These are phyloP conservation scores for Ophioninae sp. DNA, from an alignment of 2,888 invertebrate species.

Conservation along the genomic window DNA sequence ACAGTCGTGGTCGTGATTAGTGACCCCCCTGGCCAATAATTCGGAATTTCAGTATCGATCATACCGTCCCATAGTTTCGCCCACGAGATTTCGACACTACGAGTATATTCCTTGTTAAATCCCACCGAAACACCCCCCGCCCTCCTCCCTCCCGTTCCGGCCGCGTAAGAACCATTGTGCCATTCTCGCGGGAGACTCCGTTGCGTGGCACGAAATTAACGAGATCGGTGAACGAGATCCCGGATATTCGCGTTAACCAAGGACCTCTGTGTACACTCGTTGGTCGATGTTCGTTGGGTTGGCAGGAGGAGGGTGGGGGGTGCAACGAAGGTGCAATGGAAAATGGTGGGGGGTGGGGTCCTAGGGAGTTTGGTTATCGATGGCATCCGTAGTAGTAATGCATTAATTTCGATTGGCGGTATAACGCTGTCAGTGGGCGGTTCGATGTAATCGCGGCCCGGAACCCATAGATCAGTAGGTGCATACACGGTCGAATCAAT, in stretches of 20 bases:
- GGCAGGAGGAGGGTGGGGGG: not conserved
- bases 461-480: constrained; percentile 11
- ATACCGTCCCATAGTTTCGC: constrained; percentile 23
- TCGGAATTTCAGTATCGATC: constrained; percentile 53
- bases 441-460: constrained; percentile 57
- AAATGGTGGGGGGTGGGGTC: too few species aligned
- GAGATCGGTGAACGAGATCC: constrained; percentile 63
- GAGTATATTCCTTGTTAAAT: constrained; percentile 4
- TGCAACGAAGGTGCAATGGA: too few species aligned
- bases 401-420: constrained; percentile 47
- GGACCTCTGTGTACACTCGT: not conserved
- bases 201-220: constrained; percentile 61
- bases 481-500: not conserved
- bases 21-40: not conserved
- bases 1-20: not conserved
- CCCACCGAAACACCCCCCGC: too few species aligned
- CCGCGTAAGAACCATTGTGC: constrained; percentile 23
- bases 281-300: not conserved
- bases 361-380: constrained; percentile 18
- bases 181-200: constrained; percentile 35
- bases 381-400: constrained; percentile 39
- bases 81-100: not conserved
- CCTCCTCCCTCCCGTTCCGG: not conserved
- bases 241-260: constrained; percentile 53
- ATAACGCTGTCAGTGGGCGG: constrained; percentile 30